Conservation (phyloP, 2,888 invertebrate species). For the Thyatira batis region DNA sequence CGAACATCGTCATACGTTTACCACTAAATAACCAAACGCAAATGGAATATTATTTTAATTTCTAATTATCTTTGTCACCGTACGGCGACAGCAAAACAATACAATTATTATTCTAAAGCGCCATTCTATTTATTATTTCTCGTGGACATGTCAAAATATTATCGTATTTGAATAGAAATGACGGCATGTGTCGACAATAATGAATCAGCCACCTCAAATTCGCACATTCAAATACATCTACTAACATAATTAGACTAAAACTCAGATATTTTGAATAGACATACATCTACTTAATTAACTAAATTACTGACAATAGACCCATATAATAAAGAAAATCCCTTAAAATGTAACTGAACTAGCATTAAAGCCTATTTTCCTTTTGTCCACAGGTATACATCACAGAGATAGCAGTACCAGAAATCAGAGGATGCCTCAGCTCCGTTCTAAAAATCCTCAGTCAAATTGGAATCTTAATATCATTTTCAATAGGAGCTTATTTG, state of each 20-base stretch:
- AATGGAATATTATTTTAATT: background rate
- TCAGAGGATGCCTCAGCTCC: slow-evolving; percentile 92
- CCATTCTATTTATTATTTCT: background rate
- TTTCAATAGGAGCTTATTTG: slow-evolving; percentile 90
- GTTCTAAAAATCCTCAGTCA: slow-evolving; percentile 92
- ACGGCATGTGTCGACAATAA: background rate
- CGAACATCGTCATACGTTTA: background rate
- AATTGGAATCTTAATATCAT: slow-evolving; percentile 91
- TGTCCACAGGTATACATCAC: slow-evolving; percentile 91
- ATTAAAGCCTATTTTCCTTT: slow-evolving; percentile 15
- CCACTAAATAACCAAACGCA: background rate
- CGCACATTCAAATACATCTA: too few species aligned
- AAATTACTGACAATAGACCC: too few species aligned
- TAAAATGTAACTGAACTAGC: background rate
- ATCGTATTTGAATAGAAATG: background rate
- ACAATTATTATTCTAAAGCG: background rate
- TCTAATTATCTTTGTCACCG: background rate
- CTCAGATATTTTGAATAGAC: too few species aligned
- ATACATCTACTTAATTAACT: too few species aligned
- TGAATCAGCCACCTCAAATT: too few species aligned
- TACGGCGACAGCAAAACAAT: background rate
- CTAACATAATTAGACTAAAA: too few species aligned
- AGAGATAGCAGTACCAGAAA: slow-evolving; percentile 93
- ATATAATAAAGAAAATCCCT: too few species aligned
- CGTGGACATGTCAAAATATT: background rate